phyloP scores from a whole-genome alignment of 64 coral and sea anemone species.

The Montipora sp. region DNA sequence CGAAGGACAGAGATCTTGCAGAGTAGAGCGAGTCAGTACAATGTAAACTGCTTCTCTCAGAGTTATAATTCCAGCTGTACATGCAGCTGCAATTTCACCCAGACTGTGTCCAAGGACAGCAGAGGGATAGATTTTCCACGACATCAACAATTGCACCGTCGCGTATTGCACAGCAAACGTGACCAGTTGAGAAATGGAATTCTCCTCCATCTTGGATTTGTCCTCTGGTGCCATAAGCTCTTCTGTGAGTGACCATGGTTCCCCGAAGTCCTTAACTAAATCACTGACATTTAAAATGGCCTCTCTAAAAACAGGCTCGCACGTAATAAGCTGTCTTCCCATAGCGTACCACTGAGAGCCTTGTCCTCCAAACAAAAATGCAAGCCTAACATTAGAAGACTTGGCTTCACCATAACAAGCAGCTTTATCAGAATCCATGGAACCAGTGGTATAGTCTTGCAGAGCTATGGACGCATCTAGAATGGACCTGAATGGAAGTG shows the following conservation, averaged over 20 bases:
- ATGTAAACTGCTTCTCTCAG: conserved; percentile 63
- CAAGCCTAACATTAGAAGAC: neutral
- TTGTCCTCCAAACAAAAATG: conserved; percentile 88
- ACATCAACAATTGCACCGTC: conserved; percentile 62
- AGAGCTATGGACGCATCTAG: conserved; percentile 8
- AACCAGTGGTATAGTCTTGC: conserved; percentile 1
- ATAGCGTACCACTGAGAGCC: conserved; percentile 79
- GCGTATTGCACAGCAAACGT: conserved; percentile 86
- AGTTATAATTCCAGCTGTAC: conserved; percentile 52
- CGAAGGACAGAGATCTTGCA: conserved; percentile 62
- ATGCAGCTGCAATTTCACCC: conserved; percentile 83
- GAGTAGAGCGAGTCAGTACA: conserved; percentile 72
- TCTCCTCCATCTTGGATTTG: conserved; percentile 44
- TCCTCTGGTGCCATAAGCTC: conserved; percentile 62
- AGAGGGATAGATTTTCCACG: conserved; percentile 76
- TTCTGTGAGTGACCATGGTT: conserved; percentile 41
- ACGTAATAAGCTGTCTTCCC: conserved; percentile 66
- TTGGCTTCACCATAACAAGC: neutral
- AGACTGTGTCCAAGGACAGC: conserved; percentile 88
- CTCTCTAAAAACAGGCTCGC: conserved; percentile 58
- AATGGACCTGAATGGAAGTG: conserved; percentile 37
- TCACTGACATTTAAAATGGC: conserved; percentile 44
- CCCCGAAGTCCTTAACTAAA: conserved; percentile 31
- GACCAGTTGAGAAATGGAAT: conserved; percentile 59
- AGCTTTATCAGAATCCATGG: conserved; percentile 26